Percentiles rank a stretch among this genome's conserved stretches.
These are phyloP conservation scores for Brachyhypopomus occidentalis DNA, from an alignment of 2,113 vertebrate genomes.

Conservation along the genomic window DNA sequence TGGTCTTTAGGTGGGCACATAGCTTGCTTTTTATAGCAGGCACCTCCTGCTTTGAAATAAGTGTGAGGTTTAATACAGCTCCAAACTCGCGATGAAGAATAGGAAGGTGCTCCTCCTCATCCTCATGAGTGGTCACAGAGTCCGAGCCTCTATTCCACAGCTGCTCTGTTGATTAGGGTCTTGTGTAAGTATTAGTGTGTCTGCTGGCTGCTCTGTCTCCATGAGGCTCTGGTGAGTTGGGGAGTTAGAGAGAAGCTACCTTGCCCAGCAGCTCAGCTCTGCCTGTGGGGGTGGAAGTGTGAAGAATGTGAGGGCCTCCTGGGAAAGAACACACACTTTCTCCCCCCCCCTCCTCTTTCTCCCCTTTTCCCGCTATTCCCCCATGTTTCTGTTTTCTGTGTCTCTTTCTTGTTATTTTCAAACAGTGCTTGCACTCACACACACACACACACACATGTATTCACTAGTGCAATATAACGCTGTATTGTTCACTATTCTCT, in stretches of 20 bases:
- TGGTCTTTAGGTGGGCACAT: not conserved
- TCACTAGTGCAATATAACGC: slow-evolving; percentile 34
- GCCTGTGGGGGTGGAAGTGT: slow-evolving; percentile 56
- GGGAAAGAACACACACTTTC: slow-evolving; percentile 35
- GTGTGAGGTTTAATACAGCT: slow-evolving; percentile 5
- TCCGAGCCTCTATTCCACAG: not conserved
- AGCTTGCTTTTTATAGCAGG: slow-evolving; percentile 26
- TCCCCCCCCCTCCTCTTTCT: not conserved
- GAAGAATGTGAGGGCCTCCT: slow-evolving; percentile 51
- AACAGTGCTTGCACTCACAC: slow-evolving; percentile 7
- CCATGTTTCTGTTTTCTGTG: not conserved
- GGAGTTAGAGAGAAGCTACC: slow-evolving; percentile 25
- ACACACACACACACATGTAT: slow-evolving; percentile 20
- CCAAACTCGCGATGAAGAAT: not conserved
- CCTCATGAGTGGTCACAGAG: too few species aligned
- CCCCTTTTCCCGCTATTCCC: not conserved
- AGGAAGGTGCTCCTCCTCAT: not conserved
- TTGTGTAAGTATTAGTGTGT: not conserved
- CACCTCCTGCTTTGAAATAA: not conserved
- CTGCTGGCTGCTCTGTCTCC: not conserved
- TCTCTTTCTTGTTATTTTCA: not conserved
- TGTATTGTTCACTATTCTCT: slow-evolving; percentile 44
- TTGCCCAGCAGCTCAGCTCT: slow-evolving; percentile 42
- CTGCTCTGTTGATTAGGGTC: not conserved
- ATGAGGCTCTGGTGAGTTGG: slow-evolving; percentile 26